Evolutionary conservation across 2,113 vertebrate species (phyloP).

Genomic region (Daubentonia madagascariensis): DNA sequence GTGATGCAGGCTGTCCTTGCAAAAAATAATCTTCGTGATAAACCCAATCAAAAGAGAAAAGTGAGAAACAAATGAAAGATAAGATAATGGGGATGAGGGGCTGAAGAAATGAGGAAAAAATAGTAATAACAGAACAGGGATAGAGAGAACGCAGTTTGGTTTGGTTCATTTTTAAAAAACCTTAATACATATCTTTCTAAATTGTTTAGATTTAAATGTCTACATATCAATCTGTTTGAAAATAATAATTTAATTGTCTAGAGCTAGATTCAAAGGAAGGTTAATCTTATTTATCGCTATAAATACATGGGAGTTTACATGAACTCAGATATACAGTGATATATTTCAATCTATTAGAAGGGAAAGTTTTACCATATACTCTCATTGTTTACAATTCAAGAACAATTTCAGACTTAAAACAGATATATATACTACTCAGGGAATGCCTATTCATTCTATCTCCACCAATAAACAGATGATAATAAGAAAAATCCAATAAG

Average conservation of each 20-base stretch:
- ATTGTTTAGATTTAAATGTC: neutral
- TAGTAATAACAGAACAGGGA: neutral
- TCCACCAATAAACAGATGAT: neutral
- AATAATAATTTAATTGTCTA: neutral
- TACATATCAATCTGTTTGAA: neutral
- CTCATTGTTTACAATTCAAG: neutral
- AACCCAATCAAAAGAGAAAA: neutral
- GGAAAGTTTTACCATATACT: neutral
- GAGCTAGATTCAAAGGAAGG: neutral
- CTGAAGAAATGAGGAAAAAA: neutral
- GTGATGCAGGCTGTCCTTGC: neutral
- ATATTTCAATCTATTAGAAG: neutral
- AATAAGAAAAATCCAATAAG: neutral
- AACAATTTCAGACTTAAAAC: neutral
- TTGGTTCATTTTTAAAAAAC: neutral
- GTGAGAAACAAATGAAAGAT: neutral
- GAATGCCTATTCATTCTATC: neutral
- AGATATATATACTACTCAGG: neutral
- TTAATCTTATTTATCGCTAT: neutral
- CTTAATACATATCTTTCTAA: neutral
- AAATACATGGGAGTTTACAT: neutral
- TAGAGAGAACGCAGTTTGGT: neutral
- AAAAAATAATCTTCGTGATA: neutral
- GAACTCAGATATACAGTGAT: neutral
- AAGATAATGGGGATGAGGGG: neutral